These are phyloP conservation scores for Babyrousa celebensis DNA, from an alignment of 2,797 vertebrate species.

Conservation along the genomic window DNA sequence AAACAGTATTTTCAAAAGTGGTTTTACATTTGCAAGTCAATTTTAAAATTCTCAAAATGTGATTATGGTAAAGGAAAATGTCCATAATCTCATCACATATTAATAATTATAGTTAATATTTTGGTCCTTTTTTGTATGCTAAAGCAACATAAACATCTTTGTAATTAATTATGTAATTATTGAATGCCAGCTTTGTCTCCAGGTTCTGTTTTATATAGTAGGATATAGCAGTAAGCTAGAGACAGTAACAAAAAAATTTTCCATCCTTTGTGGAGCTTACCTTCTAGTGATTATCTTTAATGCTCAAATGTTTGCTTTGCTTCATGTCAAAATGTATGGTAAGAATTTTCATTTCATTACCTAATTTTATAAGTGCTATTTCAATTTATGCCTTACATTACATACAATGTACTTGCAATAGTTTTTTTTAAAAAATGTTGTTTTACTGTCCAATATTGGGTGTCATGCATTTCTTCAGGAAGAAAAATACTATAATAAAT, in stretches of 20 bases:
- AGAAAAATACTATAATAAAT: background rate
- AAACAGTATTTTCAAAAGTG: background rate
- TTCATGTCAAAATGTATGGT: background rate
- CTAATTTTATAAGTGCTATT: background rate
- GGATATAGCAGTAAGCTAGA: background rate
- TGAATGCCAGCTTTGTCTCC: background rate
- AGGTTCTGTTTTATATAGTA: background rate
- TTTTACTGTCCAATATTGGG: background rate
- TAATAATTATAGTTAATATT: background rate
- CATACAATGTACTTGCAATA: background rate
- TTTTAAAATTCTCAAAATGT: background rate
- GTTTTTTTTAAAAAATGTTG: too few relatives aligned
- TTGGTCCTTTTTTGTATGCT: background rate
- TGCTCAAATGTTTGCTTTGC: background rate
- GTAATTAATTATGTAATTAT: background rate
- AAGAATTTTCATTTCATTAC: background rate
- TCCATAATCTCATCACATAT: background rate
- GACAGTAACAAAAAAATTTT: background rate
- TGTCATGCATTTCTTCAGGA: background rate
- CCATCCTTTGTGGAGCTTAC: background rate
- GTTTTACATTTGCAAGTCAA: background rate
- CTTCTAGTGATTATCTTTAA: background rate
- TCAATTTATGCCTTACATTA: background rate
- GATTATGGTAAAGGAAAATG: background rate
- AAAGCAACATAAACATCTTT: background rate